phyloP scores from a whole-genome alignment of 2,113 vertebrate species.

The Accipiter cooperii region DNA sequence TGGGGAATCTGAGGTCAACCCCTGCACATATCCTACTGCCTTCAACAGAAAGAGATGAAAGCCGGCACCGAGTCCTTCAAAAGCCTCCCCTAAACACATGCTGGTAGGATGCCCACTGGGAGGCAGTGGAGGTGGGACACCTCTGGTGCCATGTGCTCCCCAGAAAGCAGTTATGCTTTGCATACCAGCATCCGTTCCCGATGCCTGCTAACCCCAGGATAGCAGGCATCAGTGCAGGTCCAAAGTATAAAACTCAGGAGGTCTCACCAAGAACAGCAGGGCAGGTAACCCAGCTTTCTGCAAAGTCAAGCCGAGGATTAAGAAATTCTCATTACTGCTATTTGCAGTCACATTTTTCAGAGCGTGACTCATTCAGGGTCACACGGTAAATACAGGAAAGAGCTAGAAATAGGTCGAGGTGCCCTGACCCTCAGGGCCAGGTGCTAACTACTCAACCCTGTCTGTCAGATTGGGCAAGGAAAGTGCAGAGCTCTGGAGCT shows the following conservation, averaged over 20 bases:
- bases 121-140: neutral
- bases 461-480: neutral
- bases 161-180: neutral
- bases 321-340: neutral
- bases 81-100: neutral
- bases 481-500: neutral
- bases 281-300: neutral
- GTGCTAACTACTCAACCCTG: neutral
- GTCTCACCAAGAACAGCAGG: neutral
- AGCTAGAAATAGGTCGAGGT: neutral
- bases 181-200: neutral
- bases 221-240: neutral
- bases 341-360: neutral
- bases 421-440: conserved; percentile 9
- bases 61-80: neutral
- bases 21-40: neutral
- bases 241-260: neutral
- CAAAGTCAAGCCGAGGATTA: neutral
- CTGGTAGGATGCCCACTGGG: neutral
- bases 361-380: neutral
- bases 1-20: neutral
- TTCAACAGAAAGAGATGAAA: neutral
- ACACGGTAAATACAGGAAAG: neutral
- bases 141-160: neutral
- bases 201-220: neutral